Base-by-base conservation (phyloP, 2,888 invertebrate genomes). In the Pammene aurita region DNA sequence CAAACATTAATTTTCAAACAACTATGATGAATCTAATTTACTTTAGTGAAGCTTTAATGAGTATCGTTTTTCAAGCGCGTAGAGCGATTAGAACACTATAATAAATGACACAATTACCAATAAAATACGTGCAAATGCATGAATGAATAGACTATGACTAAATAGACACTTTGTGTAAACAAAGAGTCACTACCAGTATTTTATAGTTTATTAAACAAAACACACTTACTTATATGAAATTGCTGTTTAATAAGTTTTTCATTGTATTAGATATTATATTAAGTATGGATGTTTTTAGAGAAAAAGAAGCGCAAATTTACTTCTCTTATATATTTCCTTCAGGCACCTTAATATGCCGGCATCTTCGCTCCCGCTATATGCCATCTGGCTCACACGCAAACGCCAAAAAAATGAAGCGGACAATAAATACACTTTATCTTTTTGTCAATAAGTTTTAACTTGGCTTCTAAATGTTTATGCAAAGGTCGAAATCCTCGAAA, bases 111-210 rank as follows among this genome's bases (percentile, higher is more conserved):
- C 38, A 16, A 16, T 56, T 11, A 14, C 34, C 58, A 52, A 66
- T 48, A 60, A 42, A 44, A 55, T 56, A 67, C 55, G 67, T 67
- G 66, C 41, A 55, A 67, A 13, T 52, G 18, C 16, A 58, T 60
- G 46, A 66, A 46, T 55, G 50, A 42, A 67, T 38, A n/a, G 16
- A 14, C 16, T 11, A 14, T 55, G 13, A 44, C 42, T 50, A 5
- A 34, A 56, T 13, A 44, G 7, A 42, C 18, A 50, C 26, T 50
- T 61, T 10, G 38, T 16, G 26, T 57, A 50, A 63, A 61, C 48
- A 26, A 48, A 38, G 7, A 34, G 11, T 48, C 46, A 48, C 38
- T 16, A 56, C 0, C 34, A 9, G 48, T 6, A 56, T n/a, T 48
- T 62, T 42, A 56, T 7, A 50, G 16, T 61, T 48, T 18, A 61